Percentiles rank a stretch among this genome's conserved stretches.
Evolutionary conservation across 2,888 invertebrate species (phyloP).

Genomic region (Caenorhabditis afra): DNA sequence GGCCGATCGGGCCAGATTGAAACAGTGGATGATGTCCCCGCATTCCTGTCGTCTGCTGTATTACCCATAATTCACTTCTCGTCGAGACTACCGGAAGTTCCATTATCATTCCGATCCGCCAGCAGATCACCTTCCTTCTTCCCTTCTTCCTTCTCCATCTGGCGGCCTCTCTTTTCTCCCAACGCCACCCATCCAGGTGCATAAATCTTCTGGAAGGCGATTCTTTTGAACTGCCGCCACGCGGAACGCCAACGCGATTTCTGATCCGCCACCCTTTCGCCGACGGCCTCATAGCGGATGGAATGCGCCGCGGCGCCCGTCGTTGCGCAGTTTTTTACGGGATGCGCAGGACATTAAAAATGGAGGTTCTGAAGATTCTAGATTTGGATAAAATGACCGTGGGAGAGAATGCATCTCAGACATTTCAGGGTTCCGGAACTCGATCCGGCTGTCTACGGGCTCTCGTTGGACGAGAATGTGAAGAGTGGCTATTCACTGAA

Average conservation of each 20-base stretch:
- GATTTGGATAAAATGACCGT: not conserved
- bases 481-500: constrained; percentile 59
- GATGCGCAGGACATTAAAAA: constrained; percentile 17
- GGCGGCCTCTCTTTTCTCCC: constrained; percentile 9
- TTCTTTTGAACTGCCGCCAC: constrained; percentile 43
- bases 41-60: too few relatives aligned
- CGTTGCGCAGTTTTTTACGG: constrained; percentile 49
- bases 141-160: not conserved
- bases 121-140: not conserved
- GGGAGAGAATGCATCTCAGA: not conserved
- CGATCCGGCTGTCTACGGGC: constrained; percentile 73
- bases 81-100: too few relatives aligned
- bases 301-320: not conserved
- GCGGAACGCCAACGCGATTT: constrained; percentile 34
- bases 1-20: too few relatives aligned
- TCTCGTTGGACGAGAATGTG: constrained; percentile 62
- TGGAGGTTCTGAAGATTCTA: not conserved
- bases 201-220: constrained; percentile 32
- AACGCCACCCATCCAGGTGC: constrained; percentile 20
- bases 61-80: too few relatives aligned
- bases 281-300: constrained; percentile 2
- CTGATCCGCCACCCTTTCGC: constrained; percentile 30
- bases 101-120: not conserved
- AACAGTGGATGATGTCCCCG: too few relatives aligned
- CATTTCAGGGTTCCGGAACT: constrained; percentile 74